phyloP scores from a whole-genome alignment of 2,797 vertebrate genomes.

The Heterohyrax brucei region DNA sequence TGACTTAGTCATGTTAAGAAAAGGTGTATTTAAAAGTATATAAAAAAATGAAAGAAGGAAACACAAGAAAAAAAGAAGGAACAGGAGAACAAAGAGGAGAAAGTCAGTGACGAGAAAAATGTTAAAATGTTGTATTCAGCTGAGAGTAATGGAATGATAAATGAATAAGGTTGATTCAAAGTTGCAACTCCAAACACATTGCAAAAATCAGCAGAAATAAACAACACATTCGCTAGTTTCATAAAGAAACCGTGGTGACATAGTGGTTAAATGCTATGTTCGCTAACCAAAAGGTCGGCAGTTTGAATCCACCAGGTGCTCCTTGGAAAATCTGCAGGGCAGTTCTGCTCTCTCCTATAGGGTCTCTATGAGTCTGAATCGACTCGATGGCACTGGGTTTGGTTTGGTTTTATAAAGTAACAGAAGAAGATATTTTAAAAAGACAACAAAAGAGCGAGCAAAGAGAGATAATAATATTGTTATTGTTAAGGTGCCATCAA shows the following conservation, averaged over 20 bases:
- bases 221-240: neutral
- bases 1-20: neutral
- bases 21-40: slow-evolving; percentile 35
- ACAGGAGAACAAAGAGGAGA: neutral
- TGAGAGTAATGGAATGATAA: neutral
- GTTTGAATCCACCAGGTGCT: too few species aligned
- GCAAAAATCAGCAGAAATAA: slow-evolving; percentile 21
- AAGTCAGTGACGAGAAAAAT: neutral
- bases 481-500: too few species aligned
- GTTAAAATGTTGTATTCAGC: slow-evolving; percentile 11
- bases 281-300: too few species aligned
- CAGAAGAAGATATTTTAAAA: neutral
- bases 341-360: too few species aligned
- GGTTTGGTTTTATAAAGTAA: neutral
- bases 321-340: too few species aligned
- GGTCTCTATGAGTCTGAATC: too few species aligned
- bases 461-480: too few species aligned
- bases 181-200: neutral
- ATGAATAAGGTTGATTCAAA: neutral
- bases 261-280: too few species aligned
- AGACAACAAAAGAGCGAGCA: neutral
- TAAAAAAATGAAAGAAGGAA: neutral
- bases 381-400: too few species aligned
- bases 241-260: neutral
- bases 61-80: neutral